phyloP scores from a whole-genome alignment of 1,140 invertebrate species.

The Temnothorax longispinosus region DNA sequence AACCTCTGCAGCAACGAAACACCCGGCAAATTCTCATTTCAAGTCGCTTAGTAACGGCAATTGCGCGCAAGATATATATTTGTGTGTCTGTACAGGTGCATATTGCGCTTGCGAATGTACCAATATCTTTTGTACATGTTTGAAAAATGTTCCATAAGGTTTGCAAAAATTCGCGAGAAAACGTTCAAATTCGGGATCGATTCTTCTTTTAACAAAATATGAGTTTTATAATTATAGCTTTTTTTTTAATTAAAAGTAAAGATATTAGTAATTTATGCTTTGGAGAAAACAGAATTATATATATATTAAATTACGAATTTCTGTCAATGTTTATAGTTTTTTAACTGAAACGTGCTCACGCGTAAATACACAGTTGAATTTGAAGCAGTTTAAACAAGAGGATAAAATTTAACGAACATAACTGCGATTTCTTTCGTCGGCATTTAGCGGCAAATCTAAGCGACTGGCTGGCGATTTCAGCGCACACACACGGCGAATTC shows the following conservation, averaged over 20 bases:
- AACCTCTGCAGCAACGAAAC: conserved; percentile 59
- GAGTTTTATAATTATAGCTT: neutral
- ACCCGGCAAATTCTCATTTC: conserved; percentile 72
- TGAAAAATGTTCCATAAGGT: neutral
- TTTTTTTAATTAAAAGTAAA: neutral
- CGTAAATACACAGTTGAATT: neutral
- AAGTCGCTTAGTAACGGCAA: conserved; percentile 65
- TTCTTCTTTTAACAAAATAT: neutral
- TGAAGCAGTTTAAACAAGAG: neutral
- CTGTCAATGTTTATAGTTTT: neutral
- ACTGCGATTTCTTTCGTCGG: neutral
- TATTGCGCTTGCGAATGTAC: neutral
- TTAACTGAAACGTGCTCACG: neutral
- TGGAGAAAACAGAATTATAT: neutral
- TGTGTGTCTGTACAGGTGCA: neutral
- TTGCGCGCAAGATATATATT: neutral
- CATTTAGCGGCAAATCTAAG: conserved; percentile 57
- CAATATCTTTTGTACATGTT: neutral
- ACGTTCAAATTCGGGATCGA: neutral
- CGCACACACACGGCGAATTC: conserved; percentile 72
- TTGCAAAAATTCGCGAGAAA: neutral
- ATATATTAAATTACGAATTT: neutral
- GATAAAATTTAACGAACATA: neutral
- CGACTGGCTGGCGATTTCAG: conserved; percentile 34
- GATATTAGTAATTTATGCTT: neutral